Percentiles rank a stretch among this genome's conserved stretches.
These are phyloP conservation scores for Zaprionus taronus DNA, from an alignment of 1,140 invertebrate genomes.

Conservation along the genomic window DNA sequence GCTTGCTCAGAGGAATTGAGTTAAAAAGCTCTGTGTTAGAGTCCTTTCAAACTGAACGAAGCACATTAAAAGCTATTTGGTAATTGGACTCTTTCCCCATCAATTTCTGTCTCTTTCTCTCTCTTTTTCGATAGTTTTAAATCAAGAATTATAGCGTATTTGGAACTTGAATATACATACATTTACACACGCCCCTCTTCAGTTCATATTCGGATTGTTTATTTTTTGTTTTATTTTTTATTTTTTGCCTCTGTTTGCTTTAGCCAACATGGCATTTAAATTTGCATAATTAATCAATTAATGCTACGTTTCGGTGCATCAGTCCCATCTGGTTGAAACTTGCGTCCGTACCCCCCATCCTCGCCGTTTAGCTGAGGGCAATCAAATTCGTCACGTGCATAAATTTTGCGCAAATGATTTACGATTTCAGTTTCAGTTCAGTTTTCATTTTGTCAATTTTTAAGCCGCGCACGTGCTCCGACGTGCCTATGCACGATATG, in stretches of 20 bases:
- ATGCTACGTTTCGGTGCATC: constrained; percentile 58
- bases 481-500: constrained; percentile 63
- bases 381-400: constrained; percentile 67
- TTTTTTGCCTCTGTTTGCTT: constrained; percentile 38
- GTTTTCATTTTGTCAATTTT: constrained; percentile 64
- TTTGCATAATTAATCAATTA: constrained; percentile 82
- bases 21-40: too few species aligned
- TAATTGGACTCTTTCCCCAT: too few species aligned
- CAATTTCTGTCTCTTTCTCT: background rate
- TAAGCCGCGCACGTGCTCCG: constrained; percentile 69
- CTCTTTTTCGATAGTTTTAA: background rate
- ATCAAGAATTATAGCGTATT: background rate
- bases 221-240: constrained; percentile 1
- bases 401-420: constrained; percentile 66
- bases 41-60: too few species aligned
- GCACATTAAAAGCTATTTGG: too few species aligned
- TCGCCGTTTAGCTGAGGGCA: constrained; percentile 23
- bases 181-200: background rate
- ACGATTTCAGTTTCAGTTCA: constrained; percentile 46
- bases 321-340: constrained; percentile 1
- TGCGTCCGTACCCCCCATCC: background rate
- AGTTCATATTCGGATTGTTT: background rate
- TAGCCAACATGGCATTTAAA: constrained; percentile 49
- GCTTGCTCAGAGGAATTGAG: too few species aligned
- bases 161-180: background rate